Base-by-base conservation (phyloP, 1,140 invertebrate species). In the Homarus americanus region DNA sequence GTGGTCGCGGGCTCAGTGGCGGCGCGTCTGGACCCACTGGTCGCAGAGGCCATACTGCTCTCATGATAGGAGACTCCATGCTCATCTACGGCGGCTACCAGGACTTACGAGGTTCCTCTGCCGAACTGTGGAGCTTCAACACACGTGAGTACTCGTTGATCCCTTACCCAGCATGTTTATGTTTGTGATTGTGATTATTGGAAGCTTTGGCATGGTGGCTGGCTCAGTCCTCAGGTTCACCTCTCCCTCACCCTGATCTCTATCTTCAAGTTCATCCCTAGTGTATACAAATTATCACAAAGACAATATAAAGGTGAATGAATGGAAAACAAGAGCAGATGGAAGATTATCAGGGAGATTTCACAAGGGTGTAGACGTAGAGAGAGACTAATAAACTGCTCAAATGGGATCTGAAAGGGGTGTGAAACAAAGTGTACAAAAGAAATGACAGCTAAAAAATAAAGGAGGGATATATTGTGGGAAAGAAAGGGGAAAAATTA, bases 81-180 rank as follows among this genome's bases (percentile, higher is more conserved):
- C 95, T 98, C 41, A 95, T 98, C 78, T 98, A 98, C 94, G 98
- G 98, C 2, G 98, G 98, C 20, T 98, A 98, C 94, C 96, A 97
- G 93, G 98, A 98, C 94, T 94, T 98, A 83, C 95, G 96, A 91
- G 98, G 98, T 20, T 98, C 97, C 40, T 97, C 96, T 20, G 96
- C 96, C 36, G 97, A 98, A 94, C 94, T 98, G 0, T 98, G 98
- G 98, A 96, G 96, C 17, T 98, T 97, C 94, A 96, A 98, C 95
- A 97, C 98, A 92, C 97, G 97, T 98, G 95, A 96, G 94, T 92
- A 76, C 12, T 1, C 10, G 34, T 40, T 20, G 34, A n/a, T n/a
- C n/a, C n/a, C n/a, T n/a, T n/a, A n/a, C n/a, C n/a, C n/a, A n/a
- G n/a, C n/a, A n/a, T n/a, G n/a, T n/a, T n/a, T n/a, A n/a, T n/a